Evolutionary conservation across 1,140 invertebrate species (phyloP).

Genomic region (Alviniconcha marisindica): DNA sequence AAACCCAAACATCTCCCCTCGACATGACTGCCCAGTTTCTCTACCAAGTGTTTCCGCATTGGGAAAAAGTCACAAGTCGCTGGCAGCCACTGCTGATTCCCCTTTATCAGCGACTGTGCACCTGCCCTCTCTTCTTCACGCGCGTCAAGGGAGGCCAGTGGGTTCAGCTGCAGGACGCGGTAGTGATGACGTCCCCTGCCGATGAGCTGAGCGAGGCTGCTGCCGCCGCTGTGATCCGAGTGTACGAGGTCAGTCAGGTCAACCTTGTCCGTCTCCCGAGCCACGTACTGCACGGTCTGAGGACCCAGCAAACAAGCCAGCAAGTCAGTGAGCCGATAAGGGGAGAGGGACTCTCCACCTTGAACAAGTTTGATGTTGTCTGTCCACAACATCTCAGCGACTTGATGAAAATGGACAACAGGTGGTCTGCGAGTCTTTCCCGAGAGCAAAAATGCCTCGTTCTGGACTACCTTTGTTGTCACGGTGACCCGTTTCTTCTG

Average conservation of each 20-base stretch:
- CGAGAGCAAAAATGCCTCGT: background rate
- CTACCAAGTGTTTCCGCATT: background rate
- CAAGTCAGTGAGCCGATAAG: background rate
- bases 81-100: slow-evolving; percentile 11
- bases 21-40: background rate
- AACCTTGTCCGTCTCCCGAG: slow-evolving; percentile 2
- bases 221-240: background rate
- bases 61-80: background rate
- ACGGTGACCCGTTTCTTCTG: background rate
- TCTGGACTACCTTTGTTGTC: slow-evolving; percentile 13
- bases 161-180: background rate
- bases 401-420: background rate
- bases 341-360: background rate
- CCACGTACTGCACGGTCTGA: background rate
- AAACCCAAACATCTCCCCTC: too few species aligned
- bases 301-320: background rate
- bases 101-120: background rate
- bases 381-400: slow-evolving; percentile 11
- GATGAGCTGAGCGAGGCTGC: background rate
- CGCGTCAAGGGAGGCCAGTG: background rate
- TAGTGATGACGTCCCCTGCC: background rate
- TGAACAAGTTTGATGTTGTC: background rate
- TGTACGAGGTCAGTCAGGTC: background rate
- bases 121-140: background rate
- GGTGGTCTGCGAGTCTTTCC: background rate